Conservation (phyloP, 1,140 invertebrate genomes). For the Idris sp. region DNA sequence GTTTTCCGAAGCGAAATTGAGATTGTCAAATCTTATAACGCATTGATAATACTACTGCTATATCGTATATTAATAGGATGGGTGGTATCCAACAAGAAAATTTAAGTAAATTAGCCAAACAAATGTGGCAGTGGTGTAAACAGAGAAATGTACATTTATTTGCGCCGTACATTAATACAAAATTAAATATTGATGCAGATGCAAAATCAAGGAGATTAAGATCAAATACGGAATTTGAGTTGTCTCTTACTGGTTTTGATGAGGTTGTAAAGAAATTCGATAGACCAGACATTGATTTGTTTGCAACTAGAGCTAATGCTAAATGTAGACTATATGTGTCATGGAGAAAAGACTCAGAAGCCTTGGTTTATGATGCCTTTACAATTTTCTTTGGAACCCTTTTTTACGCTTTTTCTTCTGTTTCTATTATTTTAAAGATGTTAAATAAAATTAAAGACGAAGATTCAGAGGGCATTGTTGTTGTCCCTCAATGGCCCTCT, state of each 20-base stretch:
- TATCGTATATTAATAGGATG: constrained; percentile 22
- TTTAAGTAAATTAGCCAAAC: constrained; percentile 24
- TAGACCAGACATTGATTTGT: constrained; percentile 25
- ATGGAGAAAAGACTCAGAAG: too few species aligned
- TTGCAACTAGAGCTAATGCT: constrained; percentile 18
- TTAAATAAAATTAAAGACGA: too few species aligned
- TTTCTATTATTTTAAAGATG: too few species aligned
- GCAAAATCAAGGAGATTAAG: constrained; percentile 12
- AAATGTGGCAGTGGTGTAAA: constrained; percentile 32
- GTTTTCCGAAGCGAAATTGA: constrained; percentile 1
- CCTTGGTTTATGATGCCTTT: too few species aligned
- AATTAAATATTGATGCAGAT: constrained; percentile 18
- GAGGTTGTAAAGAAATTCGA: constrained; percentile 12
- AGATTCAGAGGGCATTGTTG: too few species aligned
- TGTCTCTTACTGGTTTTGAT: constrained; percentile 7
- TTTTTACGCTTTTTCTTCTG: too few species aligned
- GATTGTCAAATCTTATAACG: constrained; percentile 22
- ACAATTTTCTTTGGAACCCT: too few species aligned
- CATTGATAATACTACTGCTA: constrained; percentile 25
- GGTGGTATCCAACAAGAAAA: constrained; percentile 12
- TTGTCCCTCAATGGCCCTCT: too few species aligned
- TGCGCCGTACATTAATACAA: constrained; percentile 13
- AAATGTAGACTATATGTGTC: constrained; percentile 30
- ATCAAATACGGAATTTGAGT: constrained; percentile 18
- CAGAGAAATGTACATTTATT: constrained; percentile 12